Percentiles rank a stretch among this genome's conserved stretches.
Evolutionary conservation across 23 tunicate genomes (phyloP).

Genomic region (Halocynthia roretzi): DNA sequence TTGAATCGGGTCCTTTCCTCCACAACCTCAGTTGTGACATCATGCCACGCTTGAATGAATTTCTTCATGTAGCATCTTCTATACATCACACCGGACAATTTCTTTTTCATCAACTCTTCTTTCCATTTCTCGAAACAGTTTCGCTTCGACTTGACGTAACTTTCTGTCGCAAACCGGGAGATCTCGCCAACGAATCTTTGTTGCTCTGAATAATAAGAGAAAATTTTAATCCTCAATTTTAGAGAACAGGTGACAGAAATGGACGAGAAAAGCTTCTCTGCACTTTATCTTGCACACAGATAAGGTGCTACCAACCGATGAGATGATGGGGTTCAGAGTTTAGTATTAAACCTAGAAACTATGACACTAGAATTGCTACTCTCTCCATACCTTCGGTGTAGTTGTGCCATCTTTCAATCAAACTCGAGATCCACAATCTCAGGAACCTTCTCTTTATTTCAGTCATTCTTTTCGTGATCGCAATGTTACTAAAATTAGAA

Average conservation of each 20-base stretch:
- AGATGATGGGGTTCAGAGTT: no score
- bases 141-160: background rate
- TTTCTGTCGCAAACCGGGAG: no score
- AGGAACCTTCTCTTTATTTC: background rate
- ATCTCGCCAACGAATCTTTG: no score
- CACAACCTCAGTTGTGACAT: background rate
- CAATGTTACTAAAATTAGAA: background rate
- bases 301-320: no score
- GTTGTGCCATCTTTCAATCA: background rate
- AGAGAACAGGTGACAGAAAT: no score
- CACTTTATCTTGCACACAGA: no score
- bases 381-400: background rate
- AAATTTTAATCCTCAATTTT: no score
- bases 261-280: no score
- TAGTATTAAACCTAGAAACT: no score
- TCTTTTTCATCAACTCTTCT: background rate
- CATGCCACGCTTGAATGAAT: background rate
- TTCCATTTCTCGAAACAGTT: background rate
- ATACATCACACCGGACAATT: background rate
- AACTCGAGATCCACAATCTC: background rate
- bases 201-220: no score
- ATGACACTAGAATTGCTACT: no score
- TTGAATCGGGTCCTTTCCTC: background rate
- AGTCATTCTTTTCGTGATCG: background rate
- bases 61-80: slow-evolving; percentile 1